Percentiles rank a stretch among this genome's conserved stretches.
These are phyloP conservation scores for Lethrus apterus DNA, from an alignment of 1,140 invertebrate species.

Conservation along the genomic window DNA sequence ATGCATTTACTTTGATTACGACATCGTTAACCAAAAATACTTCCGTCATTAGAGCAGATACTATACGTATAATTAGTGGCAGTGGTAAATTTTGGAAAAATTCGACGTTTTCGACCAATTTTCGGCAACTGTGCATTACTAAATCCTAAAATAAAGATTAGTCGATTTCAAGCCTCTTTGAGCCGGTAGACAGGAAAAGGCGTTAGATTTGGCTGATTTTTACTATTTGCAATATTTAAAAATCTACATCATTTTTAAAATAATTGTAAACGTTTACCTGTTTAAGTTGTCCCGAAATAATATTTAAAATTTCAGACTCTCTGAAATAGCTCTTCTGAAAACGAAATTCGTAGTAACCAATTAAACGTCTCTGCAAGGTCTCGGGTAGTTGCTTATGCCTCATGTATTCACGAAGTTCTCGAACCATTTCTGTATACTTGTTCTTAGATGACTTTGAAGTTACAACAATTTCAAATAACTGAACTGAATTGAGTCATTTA, in stretches of 20 bases:
- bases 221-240: too few relatives aligned
- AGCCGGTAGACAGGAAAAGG: too few relatives aligned
- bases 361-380: slow-evolving; percentile 19
- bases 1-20: slow-evolving; percentile 46
- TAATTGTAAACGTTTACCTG: neutral
- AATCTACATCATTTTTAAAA: too few relatives aligned
- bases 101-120: slow-evolving; percentile 25
- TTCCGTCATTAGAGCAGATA: slow-evolving; percentile 25
- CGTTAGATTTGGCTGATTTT: too few relatives aligned
- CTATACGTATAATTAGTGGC: slow-evolving; percentile 23
- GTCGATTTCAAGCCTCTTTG: too few relatives aligned
- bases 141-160: too few relatives aligned
- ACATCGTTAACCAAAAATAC: slow-evolving; percentile 31
- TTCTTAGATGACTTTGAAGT: neutral
- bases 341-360: slow-evolving; percentile 27
- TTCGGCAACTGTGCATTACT: slow-evolving; percentile 24
- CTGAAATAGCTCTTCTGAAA: slow-evolving; percentile 29
- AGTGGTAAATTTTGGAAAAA: slow-evolving; percentile 29
- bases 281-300: slow-evolving; percentile 18
- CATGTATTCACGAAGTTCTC: slow-evolving; percentile 25
- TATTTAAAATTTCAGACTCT: slow-evolving; percentile 21
- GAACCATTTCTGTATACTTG: slow-evolving; percentile 25
- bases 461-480: neutral
- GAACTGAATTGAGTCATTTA: neutral
- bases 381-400: slow-evolving; percentile 22